Evolutionary conservation across 2,888 invertebrate species (phyloP), one percentile per base, ranked within the genome.

Genomic region (Patella pellucida): DNA sequence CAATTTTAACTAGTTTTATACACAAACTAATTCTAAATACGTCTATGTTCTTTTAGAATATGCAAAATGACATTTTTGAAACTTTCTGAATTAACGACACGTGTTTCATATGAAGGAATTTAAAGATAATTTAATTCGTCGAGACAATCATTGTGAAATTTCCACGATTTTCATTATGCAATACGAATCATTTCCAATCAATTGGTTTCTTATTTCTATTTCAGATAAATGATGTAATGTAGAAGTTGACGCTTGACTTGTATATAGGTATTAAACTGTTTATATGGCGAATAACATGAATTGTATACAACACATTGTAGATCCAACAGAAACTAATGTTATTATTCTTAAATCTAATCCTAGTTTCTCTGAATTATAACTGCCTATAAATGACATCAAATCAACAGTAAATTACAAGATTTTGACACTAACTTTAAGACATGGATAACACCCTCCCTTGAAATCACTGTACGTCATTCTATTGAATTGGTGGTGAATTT

Each of bases 191-290:
- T 41, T 41, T 41, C 41, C 41, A 41, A 9, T 41, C 9, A 41
- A 41, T 9, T 41, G 41, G 7, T 41, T 41, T 41, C 0, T 41
- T 41, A 41, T 41, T 41, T 41, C 9, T 41, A 41, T 41, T 41
- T 41, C 9, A 41, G 41, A 41, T 41, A 41, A 41, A 41, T 41
- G 41, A 41, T 41, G 41, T 41, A 41, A 41, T 41, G 41, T 41
- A 41, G 7, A 41, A 41, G 41, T 41, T 41, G 41, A 9, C 41
- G 41, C 41, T 41, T 41, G 19, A 62, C 19, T 62, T 11, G 11
- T 23, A 62, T 62, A 62, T 62, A 23, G 62, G 62, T 62, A 62
- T 62, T 62, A 62, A 62, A 62, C 62, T 62, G 23, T 62, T 62
- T 23, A 2, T 23, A 62, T 62, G 62, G 19, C 23, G 11, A 4